Base-by-base conservation (phyloP, 1,140 invertebrate species). In the Linepithema humile region DNA sequence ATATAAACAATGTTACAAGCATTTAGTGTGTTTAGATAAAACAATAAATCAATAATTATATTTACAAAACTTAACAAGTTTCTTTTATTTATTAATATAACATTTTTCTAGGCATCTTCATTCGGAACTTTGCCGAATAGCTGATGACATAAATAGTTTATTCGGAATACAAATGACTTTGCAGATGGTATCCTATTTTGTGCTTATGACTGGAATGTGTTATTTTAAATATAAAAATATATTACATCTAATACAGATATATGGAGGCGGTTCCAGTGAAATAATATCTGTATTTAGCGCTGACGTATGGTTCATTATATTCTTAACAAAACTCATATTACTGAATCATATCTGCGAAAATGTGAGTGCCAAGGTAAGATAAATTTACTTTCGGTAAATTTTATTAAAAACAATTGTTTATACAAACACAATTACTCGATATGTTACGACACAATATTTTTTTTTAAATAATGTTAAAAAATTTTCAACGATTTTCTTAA, bases 101-200 rank as follows among this genome's bases (percentile, higher is more conserved):
- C 43, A 10, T 80, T 70, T 80, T 9, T 80, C 4, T 10, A 80
- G 77, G 50, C 77, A 80, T 3, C 45, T 80, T 3, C 64, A 80
- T 35, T 45, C 26, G 38, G 48, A 70, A 7, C 50, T 80, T 35
- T 55, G 77, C 10, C 23, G n/a, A 7, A 45, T 70, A 70, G 35
- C 35, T 17, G 35, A 5, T 7, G 17, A 40, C 15, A 43, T 80
- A 9, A 67, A 80, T n/a, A 3, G 1, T 3, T 55, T 80, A 15
- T 80, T 57, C 5, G 50, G 26, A 43, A n/a, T 80, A 17, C 77
- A 43, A 48, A 77, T 77, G 12, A 64, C 40, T 0, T 2, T 77
- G 9, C 40, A 77, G 12, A 77, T 48, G 57, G 2, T 64, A 3
- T 62, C n/a, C 29, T 75, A 62, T 48, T 75, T 75, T 5, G 9